Base-by-base conservation (phyloP, 2,113 vertebrate genomes). In the Sylvicapra grimmia region DNA sequence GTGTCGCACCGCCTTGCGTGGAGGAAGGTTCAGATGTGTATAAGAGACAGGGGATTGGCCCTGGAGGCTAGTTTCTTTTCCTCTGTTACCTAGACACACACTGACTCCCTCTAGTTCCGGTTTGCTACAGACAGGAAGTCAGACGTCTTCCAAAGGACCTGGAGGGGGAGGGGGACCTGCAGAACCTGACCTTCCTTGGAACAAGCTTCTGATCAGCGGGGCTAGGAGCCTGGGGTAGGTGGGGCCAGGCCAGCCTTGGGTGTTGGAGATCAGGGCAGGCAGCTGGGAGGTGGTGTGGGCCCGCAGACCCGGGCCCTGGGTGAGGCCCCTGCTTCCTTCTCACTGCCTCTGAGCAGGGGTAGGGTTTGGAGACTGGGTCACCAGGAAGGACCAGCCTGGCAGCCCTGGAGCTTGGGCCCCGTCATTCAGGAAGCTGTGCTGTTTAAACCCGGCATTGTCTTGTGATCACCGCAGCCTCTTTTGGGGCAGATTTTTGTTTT, bases 31-130 rank as follows among this genome's bases (percentile, higher is more conserved):
- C 77, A 94, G n/a, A n/a, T n/a, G n/a, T n/a, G n/a, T n/a, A n/a
- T n/a, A n/a, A n/a, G n/a, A n/a, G n/a, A n/a, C n/a, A n/a, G n/a
- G 90, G 97, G 94, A 93, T 97, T 94, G 96, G 97, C 91, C 33
- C 51, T 51, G 63, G 90, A 90, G 63, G 9, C 65, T 23, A 44
- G 90, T 97, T 98, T 94, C 96, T 97, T 91, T 97, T 97, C 79
- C 29, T 27, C 79, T 15, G 86, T 97, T 96, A 97, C 96, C 97
- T 97, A 97, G 82, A 93, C 19, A 18, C 80, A 47, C 25, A 49
- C n/a, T 31, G 82, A 93, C 93, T 92, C 86, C 49, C 47, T 90
- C 58, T 93, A 86, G 93, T 98, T 98, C 95, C 95, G 51, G 95
- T 92, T 97, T 95, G 65, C 47, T 49, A 7, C 89, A 90, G 54